phyloP scores from a whole-genome alignment of 2,888 invertebrate genomes.

The Ophonus ardosiacus region DNA sequence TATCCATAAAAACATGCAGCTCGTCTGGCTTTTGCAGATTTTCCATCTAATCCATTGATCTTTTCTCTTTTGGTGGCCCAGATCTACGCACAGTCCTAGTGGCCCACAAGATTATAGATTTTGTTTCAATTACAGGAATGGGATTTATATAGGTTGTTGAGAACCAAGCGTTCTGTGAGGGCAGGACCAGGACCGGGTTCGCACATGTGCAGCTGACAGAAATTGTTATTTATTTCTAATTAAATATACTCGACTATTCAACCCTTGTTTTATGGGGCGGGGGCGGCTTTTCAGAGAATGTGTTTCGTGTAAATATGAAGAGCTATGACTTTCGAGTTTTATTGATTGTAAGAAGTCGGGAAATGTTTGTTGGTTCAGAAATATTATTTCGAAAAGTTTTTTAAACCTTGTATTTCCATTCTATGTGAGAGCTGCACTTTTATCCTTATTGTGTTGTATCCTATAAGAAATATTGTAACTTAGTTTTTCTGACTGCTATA shows the following conservation, averaged over 20 bases:
- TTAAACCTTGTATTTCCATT: no score
- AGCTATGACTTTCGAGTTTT: neutral
- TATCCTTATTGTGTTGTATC: no score
- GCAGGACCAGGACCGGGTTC: neutral
- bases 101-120: conserved; percentile 54
- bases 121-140: conserved; percentile 61
- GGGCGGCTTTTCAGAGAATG: neutral
- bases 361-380: no score
- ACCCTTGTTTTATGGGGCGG: neutral
- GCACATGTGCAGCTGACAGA: conserved; percentile 40
- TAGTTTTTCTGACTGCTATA: no score
- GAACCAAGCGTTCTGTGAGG: conserved; percentile 19
- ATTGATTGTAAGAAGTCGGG: no score
- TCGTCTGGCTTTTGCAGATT: neutral
- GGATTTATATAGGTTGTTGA: conserved; percentile 59
- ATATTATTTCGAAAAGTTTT: no score
- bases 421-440: no score
- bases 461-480: no score
- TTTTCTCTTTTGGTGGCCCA: neutral
- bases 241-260: conserved; percentile 20
- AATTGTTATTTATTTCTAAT: conserved; percentile 52
- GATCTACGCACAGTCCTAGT: neutral
- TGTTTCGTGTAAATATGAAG: neutral
- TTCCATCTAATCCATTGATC: conserved; percentile 14
- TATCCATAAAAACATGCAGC: neutral